Conservation (phyloP, 1,140 invertebrate species). For the Ectropis grisescens region DNA sequence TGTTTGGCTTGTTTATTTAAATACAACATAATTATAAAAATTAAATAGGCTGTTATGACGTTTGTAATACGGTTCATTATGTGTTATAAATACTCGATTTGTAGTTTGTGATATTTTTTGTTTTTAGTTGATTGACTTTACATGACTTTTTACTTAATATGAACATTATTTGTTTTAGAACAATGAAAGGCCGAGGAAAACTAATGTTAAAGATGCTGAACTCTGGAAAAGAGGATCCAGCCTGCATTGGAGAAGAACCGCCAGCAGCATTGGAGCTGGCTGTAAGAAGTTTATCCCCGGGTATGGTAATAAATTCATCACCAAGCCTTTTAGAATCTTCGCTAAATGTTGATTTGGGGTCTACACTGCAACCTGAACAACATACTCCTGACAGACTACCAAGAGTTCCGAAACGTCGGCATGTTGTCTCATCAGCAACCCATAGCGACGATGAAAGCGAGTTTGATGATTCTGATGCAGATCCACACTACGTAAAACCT, state of each 20-base stretch:
- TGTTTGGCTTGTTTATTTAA: neutral
- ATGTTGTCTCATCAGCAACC: slow-evolving; percentile 3
- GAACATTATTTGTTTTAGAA: slow-evolving; percentile 7
- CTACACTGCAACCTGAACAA: no score
- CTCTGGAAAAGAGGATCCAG: no score
- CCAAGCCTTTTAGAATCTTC: slow-evolving; percentile 4
- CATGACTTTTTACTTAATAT: slow-evolving; percentile 2
- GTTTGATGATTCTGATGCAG: slow-evolving; percentile 7
- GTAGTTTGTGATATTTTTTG: neutral
- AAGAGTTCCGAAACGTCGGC: slow-evolving; percentile 4
- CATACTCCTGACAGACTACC: neutral
- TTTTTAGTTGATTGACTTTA: slow-evolving; percentile 6
- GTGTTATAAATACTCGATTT: no score
- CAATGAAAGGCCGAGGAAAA: slow-evolving; percentile 6
- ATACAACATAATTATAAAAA: no score
- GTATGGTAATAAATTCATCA: slow-evolving; percentile 5
- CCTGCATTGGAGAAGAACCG: no score
- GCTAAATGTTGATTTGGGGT: slow-evolving; percentile 3
- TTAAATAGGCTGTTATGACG: no score
- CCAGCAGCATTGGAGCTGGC: no score
- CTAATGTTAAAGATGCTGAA: neutral
- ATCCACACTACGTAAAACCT: slow-evolving; percentile 7
- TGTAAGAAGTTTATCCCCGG: neutral
- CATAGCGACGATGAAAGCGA: slow-evolving; percentile 6
- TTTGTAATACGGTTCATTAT: no score